Base-by-base conservation (phyloP, 2,888 invertebrate genomes). In the Hemaris fuciformis region DNA sequence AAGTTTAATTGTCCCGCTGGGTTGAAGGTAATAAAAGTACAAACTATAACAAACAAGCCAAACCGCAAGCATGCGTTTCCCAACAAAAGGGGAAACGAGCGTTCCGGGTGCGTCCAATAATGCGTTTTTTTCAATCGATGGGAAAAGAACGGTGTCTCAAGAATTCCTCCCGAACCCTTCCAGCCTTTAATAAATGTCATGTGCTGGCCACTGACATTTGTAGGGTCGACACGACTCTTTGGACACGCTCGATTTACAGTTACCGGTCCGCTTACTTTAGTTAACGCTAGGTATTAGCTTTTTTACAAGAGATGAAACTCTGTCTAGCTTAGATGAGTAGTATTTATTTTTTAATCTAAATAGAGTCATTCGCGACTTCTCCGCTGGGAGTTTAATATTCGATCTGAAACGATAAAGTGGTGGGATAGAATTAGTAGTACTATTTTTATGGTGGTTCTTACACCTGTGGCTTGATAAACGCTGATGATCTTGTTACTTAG, bases 181-280 rank as follows among this genome's bases (percentile, higher is more conserved):
- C 70, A 73, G 72, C 78, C 83, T 87, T 89, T 90, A 89, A 89
- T 91, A 91, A 91, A 90, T 88, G 89, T 90, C 89, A 88, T 69
- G 68, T 72, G 69, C 68, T 66, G 66, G 74, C 74, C 80, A 78
- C 82, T 85, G 85, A 85, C 85, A 84, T 80, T 82, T 80, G 77
- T 69, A 68, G 67, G 81, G 81, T 73, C 69, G 73, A 68, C 71
- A 71, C 57, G 34, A 61, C 68, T 66, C 57, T 25, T 63, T 68
- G 71, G 77, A 66, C 74, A 74, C 77, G 81, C 74, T 69, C 73
- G 73, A 72, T 73, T 79, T 75, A 68, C 77, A 66, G 70, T 78
- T 79, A 77, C 74, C 27, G 76, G 79, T 74, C 79, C 75, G 76
- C 66, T 59, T 70, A 62, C 65, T 65, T 59, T 60, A 62, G 20